Evolutionary conservation across 2,888 invertebrate species (phyloP), one percentile per base, ranked within the genome.

Genomic region (Tetropium fuscum): DNA sequence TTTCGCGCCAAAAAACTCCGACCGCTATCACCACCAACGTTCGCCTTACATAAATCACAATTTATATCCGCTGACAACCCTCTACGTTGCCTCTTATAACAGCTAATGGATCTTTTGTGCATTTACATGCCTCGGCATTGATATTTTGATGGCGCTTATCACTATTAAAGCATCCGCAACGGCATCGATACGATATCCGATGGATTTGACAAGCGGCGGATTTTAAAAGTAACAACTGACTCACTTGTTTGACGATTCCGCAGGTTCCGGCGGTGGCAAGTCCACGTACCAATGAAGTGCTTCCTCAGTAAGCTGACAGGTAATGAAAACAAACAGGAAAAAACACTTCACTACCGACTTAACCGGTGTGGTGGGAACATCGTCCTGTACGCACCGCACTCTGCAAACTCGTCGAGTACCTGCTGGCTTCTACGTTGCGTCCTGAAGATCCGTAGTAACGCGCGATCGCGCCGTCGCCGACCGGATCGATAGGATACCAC

Each of bases 401-500:
- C 68, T 68, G 60, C 66, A 61, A 70, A 68, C 61, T 68, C 70
- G 71, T 70, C 69, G 70, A 71, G 65, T 68, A 66, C 67, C 25
- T 68, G 64, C 63, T 63, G 67, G 64, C 55, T 62, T 63, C 65
- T 65, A 63, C 59, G 60, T 72, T 70, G 73, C 73, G 66, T 71
- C 70, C 68, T 66, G 66, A 64, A 68, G 66, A 66, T 64, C 60
- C 56, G 53, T 53, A 58, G 40, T 51, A 40, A 56, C 53, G 58
- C 22, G 15, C 18, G 22, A 54, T 19, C 32, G 74, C 75, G 74
- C 74, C 73, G 72, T 72, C 77, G 75, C 75, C 70, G 67, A 65
- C 57, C 49, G 63, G 68, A 77, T 77, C 77, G 77, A 77, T 77
- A 75, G 72, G 66, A 67, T 70, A 67, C 72, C 71, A 75, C 72